phyloP scores from a whole-genome alignment of 2,888 invertebrate genomes.

The Drosophila stalkeri region DNA sequence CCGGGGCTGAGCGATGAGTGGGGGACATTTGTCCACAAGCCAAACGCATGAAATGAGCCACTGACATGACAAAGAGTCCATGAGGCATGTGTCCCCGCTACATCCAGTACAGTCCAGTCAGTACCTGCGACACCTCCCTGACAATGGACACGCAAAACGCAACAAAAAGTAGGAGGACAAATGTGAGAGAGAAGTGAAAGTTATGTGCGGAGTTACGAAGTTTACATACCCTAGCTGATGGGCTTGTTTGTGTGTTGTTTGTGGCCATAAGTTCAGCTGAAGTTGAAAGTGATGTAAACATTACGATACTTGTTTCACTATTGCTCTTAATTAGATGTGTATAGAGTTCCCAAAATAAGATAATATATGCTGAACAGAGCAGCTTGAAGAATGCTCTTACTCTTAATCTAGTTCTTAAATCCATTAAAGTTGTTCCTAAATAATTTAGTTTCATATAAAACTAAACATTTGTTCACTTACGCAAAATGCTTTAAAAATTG shows the following conservation, averaged over 20 bases:
- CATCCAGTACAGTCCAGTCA: neutral
- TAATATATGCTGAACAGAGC: neutral
- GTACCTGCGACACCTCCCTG: conserved; percentile 3
- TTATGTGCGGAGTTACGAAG: conserved; percentile 5
- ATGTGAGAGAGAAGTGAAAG: neutral
- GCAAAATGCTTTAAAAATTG: too few relatives aligned
- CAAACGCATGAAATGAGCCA: conserved; percentile 34
- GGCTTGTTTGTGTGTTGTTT: neutral
- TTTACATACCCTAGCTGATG: conserved; percentile 4
- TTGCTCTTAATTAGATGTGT: neutral
- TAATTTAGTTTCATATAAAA: neutral
- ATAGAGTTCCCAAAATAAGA: neutral
- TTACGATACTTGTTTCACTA: neutral
- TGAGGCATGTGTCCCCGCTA: neutral
- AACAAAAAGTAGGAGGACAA: neutral
- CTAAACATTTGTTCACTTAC: too few relatives aligned
- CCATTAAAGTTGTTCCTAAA: neutral
- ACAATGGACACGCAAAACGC: conserved; percentile 25
- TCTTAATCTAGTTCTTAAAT: neutral
- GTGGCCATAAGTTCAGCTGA: neutral
- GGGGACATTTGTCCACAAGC: conserved; percentile 7
- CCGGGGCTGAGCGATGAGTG: neutral
- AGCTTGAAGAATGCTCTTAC: neutral
- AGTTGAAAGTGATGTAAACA: neutral
- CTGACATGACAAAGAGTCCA: conserved; percentile 28